Base-by-base conservation (phyloP, 2,113 vertebrate species). In the Glaucidium brasilianum region DNA sequence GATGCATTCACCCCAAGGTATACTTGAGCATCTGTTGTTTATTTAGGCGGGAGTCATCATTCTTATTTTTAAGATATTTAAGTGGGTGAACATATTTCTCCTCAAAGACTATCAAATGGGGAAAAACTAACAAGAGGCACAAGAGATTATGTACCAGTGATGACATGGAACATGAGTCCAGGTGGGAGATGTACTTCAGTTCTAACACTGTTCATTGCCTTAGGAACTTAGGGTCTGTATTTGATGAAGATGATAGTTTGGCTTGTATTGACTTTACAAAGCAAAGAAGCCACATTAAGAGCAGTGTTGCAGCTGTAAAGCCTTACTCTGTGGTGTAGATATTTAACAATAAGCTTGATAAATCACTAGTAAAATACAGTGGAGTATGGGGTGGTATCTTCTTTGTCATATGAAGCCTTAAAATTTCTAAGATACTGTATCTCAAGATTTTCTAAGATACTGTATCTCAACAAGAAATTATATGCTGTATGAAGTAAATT, bases 21-120 rank as follows among this genome's bases (percentile, higher is more conserved):
- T 35, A 87, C 62, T 95, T 81, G 62, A 97, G n/a, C 87, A 97
- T 91, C 92, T 97, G 96, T 93, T 96, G 80, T 88, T 94, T 75
- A 93, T 52, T 75, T 94, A 74, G 77, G 20, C 41, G 67, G 59
- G 60, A 83, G 15, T 68, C 5, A 12, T 92, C 53, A 73, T 81
- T 74, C 53, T 71, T 92, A 73, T 72, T 96, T 94, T 95, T 60
- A 77, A 93, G 72, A 68, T 89, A 81, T 68, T 78, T 88, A 93
- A 96, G 47, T 77, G 25, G 27, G 27, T 73, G 27, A 96, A 92
- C 35, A 71, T 71, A 55, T 50, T 86, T 92, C 37, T 88, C 41
- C 59, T 81, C 66, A 74, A 88, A 84, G 72, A 84, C 23, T 72
- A 71, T 69, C 1, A 4, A 93, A 87, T 15, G 32, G 50, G 22